Evolutionary conservation across 1,140 invertebrate species (phyloP).

Genomic region (Drosophila persimilis): DNA sequence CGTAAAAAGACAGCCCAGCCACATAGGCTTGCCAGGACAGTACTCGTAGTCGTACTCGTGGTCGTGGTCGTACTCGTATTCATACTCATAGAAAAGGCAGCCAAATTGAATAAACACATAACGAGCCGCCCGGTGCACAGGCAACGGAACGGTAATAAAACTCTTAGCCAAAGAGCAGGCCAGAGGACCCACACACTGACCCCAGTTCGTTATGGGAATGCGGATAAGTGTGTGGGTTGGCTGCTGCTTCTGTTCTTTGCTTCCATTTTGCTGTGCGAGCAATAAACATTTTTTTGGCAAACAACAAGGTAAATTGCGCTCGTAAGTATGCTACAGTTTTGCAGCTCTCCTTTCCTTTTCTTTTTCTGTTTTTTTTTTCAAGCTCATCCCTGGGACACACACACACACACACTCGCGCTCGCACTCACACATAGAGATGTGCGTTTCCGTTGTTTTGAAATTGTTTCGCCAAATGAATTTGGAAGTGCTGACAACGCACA

Average conservation of each 20-base stretch:
- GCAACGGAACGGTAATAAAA: conserved; percentile 76
- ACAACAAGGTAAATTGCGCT: conserved; percentile 64
- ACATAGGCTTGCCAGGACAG: conserved; percentile 41
- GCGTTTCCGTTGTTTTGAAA: conserved; percentile 58
- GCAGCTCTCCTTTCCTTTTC: conserved; percentile 17
- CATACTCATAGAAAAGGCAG: conserved; percentile 10
- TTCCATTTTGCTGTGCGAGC: conserved; percentile 53
- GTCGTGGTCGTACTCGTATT: too few relatives aligned
- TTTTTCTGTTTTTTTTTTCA: too few relatives aligned
- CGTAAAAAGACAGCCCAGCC: conserved; percentile 48
- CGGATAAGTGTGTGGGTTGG: conserved; percentile 4
- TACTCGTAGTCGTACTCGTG: too few relatives aligned
- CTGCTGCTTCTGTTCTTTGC: conserved; percentile 2
- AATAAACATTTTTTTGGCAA: conserved; percentile 69
- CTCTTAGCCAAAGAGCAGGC: conserved; percentile 65
- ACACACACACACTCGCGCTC: background rate
- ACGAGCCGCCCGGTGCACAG: conserved; percentile 64
- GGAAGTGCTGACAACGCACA: conserved; percentile 66
- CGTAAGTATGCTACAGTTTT: conserved; percentile 73
- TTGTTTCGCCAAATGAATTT: conserved; percentile 76
- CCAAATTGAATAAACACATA: conserved; percentile 80
- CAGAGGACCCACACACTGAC: conserved; percentile 52
- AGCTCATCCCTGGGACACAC: background rate
- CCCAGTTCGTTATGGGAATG: conserved; percentile 63
- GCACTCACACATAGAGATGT: conserved; percentile 2